phyloP scores from a whole-genome alignment of 1,140 invertebrate genomes.

The Potamilus streckersoni region DNA sequence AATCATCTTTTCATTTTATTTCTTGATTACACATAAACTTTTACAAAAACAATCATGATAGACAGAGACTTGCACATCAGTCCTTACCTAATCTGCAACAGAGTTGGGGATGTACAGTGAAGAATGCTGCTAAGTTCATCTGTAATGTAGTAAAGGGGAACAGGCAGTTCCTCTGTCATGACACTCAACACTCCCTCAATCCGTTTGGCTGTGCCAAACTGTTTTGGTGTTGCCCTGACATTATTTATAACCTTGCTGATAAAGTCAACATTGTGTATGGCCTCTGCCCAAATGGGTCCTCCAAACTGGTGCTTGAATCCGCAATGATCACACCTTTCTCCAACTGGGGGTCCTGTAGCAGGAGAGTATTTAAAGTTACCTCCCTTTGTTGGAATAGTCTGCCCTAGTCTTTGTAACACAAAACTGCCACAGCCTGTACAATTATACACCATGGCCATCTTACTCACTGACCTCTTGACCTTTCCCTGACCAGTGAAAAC shows the following conservation, averaged over 20 bases:
- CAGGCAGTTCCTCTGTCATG: constrained; percentile 82
- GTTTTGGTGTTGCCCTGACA: constrained; percentile 53
- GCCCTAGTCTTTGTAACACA: constrained; percentile 82
- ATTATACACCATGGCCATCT: constrained; percentile 87
- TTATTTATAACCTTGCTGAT: constrained; percentile 72
- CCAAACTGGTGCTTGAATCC: constrained; percentile 82
- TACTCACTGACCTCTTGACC: constrained; percentile 83
- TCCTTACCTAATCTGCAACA: constrained; percentile 75
- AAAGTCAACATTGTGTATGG: constrained; percentile 85
- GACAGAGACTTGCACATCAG: background rate
- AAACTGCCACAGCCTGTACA: constrained; percentile 89
- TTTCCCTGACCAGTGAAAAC: constrained; percentile 82
- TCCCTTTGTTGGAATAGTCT: constrained; percentile 63
- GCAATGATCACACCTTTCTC: constrained; percentile 81
- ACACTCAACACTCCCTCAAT: constrained; percentile 75
- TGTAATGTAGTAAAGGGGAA: constrained; percentile 88
- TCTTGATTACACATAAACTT: too few species aligned
- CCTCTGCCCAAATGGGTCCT: constrained; percentile 93
- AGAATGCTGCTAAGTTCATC: constrained; percentile 76
- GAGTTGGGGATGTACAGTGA: constrained; percentile 70
- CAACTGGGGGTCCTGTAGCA: constrained; percentile 77
- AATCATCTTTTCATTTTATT: too few species aligned
- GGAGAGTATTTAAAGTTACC: constrained; percentile 74
- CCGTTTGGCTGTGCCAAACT: constrained; percentile 77
- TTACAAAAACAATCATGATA: background rate